Conservation (phyloP, 2,797 vertebrate genomes). For the Austrolebias charrua region DNA sequence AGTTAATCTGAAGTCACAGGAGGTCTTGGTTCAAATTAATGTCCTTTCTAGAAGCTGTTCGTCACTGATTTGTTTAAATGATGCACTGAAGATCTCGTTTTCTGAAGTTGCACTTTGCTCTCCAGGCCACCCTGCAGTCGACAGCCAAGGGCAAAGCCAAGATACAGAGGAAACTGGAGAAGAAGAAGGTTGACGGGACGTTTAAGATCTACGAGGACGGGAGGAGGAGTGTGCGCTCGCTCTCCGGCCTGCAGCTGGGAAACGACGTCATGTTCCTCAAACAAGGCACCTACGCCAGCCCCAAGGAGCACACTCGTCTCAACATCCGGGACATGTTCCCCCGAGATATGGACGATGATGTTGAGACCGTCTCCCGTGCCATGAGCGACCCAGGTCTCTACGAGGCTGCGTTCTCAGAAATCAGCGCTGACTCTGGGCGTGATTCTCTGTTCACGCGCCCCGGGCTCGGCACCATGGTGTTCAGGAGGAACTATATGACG, state of each 20-base stretch:
- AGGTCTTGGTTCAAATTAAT: too few species aligned
- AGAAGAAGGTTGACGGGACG: slow-evolving; percentile 87
- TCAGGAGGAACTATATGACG: slow-evolving; percentile 88
- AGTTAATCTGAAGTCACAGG: too few species aligned
- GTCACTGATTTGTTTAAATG: background rate
- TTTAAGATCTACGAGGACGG: slow-evolving; percentile 94
- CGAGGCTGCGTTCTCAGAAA: slow-evolving; percentile 83
- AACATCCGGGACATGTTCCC: slow-evolving; percentile 92
- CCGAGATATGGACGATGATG: slow-evolving; percentile 40
- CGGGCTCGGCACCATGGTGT: slow-evolving; percentile 93
- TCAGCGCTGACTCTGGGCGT: slow-evolving; percentile 90
- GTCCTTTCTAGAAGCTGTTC: too few species aligned
- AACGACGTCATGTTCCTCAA: slow-evolving; percentile 92
- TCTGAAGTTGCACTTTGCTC: slow-evolving; percentile 4
- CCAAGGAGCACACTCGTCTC: slow-evolving; percentile 82
- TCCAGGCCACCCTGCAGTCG: slow-evolving; percentile 87
- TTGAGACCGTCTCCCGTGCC: slow-evolving; percentile 85
- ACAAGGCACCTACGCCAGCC: slow-evolving; percentile 83
- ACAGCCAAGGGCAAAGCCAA: slow-evolving; percentile 89
- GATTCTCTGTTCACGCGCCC: slow-evolving; percentile 92
- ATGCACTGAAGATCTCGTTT: background rate
- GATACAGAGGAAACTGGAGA: slow-evolving; percentile 90
- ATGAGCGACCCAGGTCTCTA: slow-evolving; percentile 88
- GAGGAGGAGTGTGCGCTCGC: slow-evolving; percentile 88
- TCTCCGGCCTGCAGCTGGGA: slow-evolving; percentile 89